Percentiles rank a stretch among this genome's conserved stretches.
Conservation (phyloP, 2,113 vertebrate species). For the Ginglymostoma cirratum region DNA sequence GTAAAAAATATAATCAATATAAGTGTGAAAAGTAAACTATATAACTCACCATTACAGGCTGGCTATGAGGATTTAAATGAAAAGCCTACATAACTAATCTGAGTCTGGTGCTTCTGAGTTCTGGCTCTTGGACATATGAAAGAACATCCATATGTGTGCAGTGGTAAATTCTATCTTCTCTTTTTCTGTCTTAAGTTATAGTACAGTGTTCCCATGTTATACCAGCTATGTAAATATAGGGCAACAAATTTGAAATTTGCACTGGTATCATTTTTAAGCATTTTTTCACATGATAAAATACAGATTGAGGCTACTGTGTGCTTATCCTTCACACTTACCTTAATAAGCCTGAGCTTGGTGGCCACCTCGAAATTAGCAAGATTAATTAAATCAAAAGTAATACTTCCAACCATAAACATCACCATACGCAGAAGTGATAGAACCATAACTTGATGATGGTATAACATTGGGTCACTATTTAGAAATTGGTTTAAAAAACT, state of each 20-base stretch:
- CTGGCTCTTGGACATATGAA: slow-evolving; percentile 24
- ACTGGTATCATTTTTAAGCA: neutral
- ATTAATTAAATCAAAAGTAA: neutral
- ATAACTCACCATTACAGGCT: slow-evolving; percentile 32
- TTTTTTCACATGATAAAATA: neutral
- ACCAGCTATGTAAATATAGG: neutral
- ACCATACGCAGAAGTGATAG: neutral
- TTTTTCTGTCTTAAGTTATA: slow-evolving; percentile 26
- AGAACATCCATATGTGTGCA: slow-evolving; percentile 20
- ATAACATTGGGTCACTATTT: slow-evolving; percentile 17
- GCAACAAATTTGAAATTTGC: neutral
- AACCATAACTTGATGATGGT: neutral
- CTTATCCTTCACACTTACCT: neutral
- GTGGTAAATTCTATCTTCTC: slow-evolving; percentile 35
- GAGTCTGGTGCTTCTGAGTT: slow-evolving; percentile 29
- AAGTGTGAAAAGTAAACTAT: slow-evolving; percentile 24
- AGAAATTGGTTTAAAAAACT: neutral
- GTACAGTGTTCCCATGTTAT: slow-evolving; percentile 9
- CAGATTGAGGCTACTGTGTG: neutral
- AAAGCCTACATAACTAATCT: slow-evolving; percentile 26
- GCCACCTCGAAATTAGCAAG: neutral
- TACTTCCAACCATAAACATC: neutral
- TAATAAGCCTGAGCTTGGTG: neutral
- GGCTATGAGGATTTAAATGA: slow-evolving; percentile 26
- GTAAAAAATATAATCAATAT: neutral